Percentiles rank a stretch among this genome's conserved stretches.
Conservation (phyloP, 2,888 invertebrate species). For the Kryphioiulus occultus region DNA sequence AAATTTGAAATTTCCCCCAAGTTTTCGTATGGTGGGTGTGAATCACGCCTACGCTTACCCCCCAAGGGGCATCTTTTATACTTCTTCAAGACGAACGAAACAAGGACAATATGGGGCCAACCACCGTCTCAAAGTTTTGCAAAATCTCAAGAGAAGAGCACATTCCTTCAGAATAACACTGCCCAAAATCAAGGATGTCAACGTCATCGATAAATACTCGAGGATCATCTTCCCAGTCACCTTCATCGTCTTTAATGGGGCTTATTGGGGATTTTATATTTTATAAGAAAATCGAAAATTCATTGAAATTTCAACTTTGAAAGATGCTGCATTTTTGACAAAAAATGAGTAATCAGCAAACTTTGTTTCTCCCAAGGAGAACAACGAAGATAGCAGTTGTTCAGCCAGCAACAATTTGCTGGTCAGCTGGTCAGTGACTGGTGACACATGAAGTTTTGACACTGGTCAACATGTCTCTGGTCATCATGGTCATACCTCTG, state of each 20-base stretch:
- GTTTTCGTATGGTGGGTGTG: conserved; percentile 71
- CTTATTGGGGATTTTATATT: conserved; percentile 95
- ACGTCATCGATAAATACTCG: conserved; percentile 97
- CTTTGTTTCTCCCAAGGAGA: background rate
- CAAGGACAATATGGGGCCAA: conserved; percentile 53
- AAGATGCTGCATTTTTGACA: background rate
- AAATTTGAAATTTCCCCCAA: conserved; percentile 73
- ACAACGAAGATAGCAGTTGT: background rate
- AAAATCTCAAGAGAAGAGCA: conserved; percentile 83
- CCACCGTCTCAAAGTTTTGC: conserved; percentile 67
- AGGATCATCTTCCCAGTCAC: conserved; percentile 94
- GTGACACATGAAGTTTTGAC: no score
- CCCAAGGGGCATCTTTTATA: conserved; percentile 67
- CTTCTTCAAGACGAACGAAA: conserved; percentile 58
- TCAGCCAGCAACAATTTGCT: no score
- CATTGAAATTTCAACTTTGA: background rate
- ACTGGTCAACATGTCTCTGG: no score
- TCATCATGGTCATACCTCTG: no score
- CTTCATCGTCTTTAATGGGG: conserved; percentile 92
- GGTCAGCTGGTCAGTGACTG: no score
- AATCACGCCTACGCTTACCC: conserved; percentile 65
- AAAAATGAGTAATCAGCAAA: background rate
- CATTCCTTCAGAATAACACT: conserved; percentile 86
- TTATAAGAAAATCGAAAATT: background rate
- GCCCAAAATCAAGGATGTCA: conserved; percentile 97